Conservation (phyloP, 2,797 vertebrate genomes). For the Galagoides demidoff region DNA sequence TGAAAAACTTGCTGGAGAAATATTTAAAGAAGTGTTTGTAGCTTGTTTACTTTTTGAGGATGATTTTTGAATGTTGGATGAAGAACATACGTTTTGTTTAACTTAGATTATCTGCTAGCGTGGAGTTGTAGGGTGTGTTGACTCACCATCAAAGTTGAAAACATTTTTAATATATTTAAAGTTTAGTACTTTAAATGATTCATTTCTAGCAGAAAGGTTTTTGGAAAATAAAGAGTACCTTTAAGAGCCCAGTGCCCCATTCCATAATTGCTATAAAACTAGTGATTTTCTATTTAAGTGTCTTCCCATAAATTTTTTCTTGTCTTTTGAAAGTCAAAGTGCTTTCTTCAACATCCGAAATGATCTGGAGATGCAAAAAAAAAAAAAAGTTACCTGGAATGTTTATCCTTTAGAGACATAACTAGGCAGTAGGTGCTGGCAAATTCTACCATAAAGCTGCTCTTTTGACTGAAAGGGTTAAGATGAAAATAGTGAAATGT, state of each 20-base stretch:
- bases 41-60: constrained; percentile 5
- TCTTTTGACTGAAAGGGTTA: not conserved
- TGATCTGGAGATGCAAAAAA: not conserved
- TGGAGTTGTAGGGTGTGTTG: not conserved
- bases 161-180: not conserved
- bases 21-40: not conserved
- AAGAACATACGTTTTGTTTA: not conserved
- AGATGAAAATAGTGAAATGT: not conserved
- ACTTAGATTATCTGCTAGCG: not conserved
- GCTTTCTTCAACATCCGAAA: constrained; percentile 31
- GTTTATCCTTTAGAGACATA: not conserved
- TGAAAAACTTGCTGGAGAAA: constrained; percentile 7
- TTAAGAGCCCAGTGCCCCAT: not conserved
- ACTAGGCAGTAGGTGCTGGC: not conserved
- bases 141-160: not conserved
- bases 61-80: not conserved
- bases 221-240: not conserved
- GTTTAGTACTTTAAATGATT: not conserved
- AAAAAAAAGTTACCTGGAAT: not conserved
- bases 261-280: not conserved
- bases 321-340: constrained; percentile 52
- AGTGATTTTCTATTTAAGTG: not conserved
- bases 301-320: constrained; percentile 44
- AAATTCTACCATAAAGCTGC: not conserved
- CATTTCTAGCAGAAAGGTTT: not conserved